Conservation (phyloP, 30 jellyfish, hydroid and myxozoan genomes). For the Haliclystus octoradiatus region DNA sequence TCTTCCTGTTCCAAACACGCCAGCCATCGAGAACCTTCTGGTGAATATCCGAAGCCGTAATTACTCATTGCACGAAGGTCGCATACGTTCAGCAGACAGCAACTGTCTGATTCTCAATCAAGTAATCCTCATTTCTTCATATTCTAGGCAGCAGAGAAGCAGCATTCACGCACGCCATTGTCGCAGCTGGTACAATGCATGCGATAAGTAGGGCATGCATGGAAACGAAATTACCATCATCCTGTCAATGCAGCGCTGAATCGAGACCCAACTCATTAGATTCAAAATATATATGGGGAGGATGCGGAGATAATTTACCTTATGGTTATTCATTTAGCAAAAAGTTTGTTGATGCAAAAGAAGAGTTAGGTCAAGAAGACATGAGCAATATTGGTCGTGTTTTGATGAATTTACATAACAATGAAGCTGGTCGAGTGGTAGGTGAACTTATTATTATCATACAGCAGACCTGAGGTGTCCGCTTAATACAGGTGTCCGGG, state of each 20-base stretch:
- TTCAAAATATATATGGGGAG: constrained; percentile 59
- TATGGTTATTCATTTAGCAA: constrained; percentile 81
- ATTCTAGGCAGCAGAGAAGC: constrained; percentile 71
- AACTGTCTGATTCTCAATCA: too few relatives aligned
- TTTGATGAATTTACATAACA: constrained; percentile 84
- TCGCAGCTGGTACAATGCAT: constrained; percentile 85
- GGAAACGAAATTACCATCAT: constrained; percentile 76
- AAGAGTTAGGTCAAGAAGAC: constrained; percentile 24
- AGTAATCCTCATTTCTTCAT: too few relatives aligned
- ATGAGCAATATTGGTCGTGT: constrained; percentile 42
- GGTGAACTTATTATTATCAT: background rate
- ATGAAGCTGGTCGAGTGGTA: constrained; percentile 99
- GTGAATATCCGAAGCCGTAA: too few relatives aligned
- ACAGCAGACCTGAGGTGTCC: too few relatives aligned
- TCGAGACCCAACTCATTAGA: constrained; percentile 49
- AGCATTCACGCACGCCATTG: constrained; percentile 64
- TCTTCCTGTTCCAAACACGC: too few relatives aligned
- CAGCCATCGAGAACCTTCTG: too few relatives aligned
- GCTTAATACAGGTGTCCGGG: too few relatives aligned
- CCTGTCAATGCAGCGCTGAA: constrained; percentile 87
- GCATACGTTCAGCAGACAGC: too few relatives aligned
- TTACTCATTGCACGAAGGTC: too few relatives aligned
- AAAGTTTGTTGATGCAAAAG: constrained; percentile 61
- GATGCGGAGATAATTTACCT: constrained; percentile 95
- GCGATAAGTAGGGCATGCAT: constrained; percentile 97